Evolutionary conservation across 2,113 vertebrate genomes (phyloP).

Genomic region (Nerophis lumbriciformis): DNA sequence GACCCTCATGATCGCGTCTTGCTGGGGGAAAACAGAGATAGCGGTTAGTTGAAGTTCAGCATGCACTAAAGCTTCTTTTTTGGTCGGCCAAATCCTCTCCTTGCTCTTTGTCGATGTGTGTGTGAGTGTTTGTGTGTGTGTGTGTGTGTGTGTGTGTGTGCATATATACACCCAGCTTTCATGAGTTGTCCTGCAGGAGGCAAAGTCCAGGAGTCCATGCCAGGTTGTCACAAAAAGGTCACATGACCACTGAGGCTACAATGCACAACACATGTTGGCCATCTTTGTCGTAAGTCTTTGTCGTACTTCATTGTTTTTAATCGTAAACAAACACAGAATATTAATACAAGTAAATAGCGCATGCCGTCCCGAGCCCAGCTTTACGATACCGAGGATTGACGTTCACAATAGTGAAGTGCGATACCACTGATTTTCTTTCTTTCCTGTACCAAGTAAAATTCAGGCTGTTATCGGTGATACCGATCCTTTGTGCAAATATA

Average conservation of each 20-base stretch:
- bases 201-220: slow-evolving; percentile 68
- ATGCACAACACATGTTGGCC: neutral
- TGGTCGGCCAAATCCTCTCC: slow-evolving; percentile 39
- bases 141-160: slow-evolving; percentile 12
- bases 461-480: too few relatives aligned
- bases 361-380: too few relatives aligned
- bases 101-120: slow-evolving; percentile 21
- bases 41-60: slow-evolving; percentile 1
- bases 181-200: slow-evolving; percentile 48
- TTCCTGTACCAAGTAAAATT: too few relatives aligned
- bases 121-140: slow-evolving; percentile 29
- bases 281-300: neutral
- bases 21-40: slow-evolving; percentile 30
- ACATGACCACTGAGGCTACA: slow-evolving; percentile 14
- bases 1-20: slow-evolving; percentile 55
- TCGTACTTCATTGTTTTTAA: too few relatives aligned
- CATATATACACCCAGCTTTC: slow-evolving; percentile 54
- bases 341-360: too few relatives aligned
- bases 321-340: too few relatives aligned
- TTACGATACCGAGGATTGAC: too few relatives aligned
- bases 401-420: too few relatives aligned
- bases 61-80: neutral
- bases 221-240: slow-evolving; percentile 55
- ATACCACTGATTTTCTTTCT: too few relatives aligned
- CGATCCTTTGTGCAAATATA: too few relatives aligned